A percentile compares a stretch with the other conserved stretches of the same genome.
These are phyloP conservation scores for Brachymystax lenok DNA, from an alignment of 2,797 vertebrate species.

Conservation along the genomic window DNA sequence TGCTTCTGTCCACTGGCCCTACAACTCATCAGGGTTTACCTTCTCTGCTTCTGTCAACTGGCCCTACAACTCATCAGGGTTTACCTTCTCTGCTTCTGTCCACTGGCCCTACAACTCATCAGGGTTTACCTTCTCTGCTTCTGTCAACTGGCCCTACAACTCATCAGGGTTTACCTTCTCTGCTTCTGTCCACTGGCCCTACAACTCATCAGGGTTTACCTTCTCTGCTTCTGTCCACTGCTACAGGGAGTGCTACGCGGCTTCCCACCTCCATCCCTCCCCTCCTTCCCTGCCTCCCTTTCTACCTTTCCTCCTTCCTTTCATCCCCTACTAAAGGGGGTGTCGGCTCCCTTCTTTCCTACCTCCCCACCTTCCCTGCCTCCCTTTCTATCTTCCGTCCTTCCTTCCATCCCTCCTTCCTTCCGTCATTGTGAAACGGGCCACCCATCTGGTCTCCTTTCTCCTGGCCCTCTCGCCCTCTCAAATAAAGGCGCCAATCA, in stretches of 20 bases:
- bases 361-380: not conserved
- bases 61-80: too few species aligned
- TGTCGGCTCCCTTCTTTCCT: not conserved
- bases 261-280: not conserved
- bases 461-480: conserved; percentile 55
- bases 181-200: not conserved
- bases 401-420: conserved; percentile 3
- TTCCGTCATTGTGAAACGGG: conserved; percentile 51
- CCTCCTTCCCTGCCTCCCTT: not conserved
- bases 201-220: too few species aligned
- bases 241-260: not conserved
- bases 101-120: not conserved
- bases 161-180: too few species aligned
- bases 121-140: not conserved
- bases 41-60: not conserved
- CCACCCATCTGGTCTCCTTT: conserved; percentile 79
- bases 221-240: not conserved
- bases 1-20: not conserved
- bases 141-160: not conserved
- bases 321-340: not conserved
- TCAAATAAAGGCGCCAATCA: conserved; percentile 79
- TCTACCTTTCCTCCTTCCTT: not conserved
- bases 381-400: conserved; percentile 9
- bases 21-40: too few species aligned
- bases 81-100: not conserved